Conservation (phyloP, 2,797 vertebrate genomes). For the Anguilla anguilla region DNA sequence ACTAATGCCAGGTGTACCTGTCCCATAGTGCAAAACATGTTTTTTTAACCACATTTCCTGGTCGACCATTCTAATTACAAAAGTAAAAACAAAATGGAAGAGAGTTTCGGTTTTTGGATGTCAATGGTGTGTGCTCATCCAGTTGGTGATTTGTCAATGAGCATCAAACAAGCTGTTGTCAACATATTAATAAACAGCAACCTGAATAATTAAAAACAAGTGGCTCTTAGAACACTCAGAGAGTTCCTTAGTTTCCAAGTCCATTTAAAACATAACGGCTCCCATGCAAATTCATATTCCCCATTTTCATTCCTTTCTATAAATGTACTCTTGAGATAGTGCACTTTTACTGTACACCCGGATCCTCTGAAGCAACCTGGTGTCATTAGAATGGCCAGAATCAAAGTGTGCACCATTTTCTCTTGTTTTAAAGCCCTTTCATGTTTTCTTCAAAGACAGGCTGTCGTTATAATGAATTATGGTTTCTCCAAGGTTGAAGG, state of each 20-base stretch:
- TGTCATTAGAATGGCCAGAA: background rate
- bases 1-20: background rate
- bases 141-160: background rate
- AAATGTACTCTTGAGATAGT: background rate
- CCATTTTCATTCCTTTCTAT: background rate
- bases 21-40: background rate
- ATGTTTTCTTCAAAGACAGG: slow-evolving; percentile 53
- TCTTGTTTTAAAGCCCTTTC: slow-evolving; percentile 43
- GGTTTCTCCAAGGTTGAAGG: slow-evolving; percentile 40
- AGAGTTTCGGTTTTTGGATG: background rate
- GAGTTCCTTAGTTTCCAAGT: background rate
- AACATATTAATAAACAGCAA: background rate
- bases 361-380: background rate
- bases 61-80: background rate
- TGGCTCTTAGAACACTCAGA: background rate
- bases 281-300: background rate
- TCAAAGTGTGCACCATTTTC: background rate
- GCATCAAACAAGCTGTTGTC: background rate
- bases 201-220: background rate
- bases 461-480: slow-evolving; percentile 53
- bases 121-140: background rate
- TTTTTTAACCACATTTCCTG: background rate
- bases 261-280: slow-evolving; percentile 1
- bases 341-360: background rate
- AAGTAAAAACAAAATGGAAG: background rate